phyloP scores from a whole-genome alignment of 2,113 vertebrate genomes.

The Fregetta grallaria region DNA sequence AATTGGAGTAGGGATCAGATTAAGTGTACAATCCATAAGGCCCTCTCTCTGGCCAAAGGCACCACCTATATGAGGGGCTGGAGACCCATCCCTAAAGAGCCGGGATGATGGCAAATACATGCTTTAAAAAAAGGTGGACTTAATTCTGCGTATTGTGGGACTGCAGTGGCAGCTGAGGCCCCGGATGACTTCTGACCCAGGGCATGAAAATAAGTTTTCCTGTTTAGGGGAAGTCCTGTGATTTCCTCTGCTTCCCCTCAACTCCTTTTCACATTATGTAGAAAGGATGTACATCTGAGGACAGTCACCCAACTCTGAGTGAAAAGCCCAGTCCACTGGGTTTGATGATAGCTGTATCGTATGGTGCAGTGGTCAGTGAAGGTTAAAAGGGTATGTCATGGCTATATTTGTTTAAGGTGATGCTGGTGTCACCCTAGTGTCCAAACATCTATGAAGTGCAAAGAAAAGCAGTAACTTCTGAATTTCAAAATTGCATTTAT shows the following conservation, averaged over 20 bases:
- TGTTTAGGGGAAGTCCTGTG: neutral
- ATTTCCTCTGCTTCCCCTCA: neutral
- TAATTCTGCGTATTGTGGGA: neutral
- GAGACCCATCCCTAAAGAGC: neutral
- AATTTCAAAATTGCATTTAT: neutral
- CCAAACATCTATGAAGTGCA: neutral
- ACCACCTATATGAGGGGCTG: accelerated
- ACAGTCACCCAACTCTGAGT: neutral
- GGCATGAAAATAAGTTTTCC: neutral
- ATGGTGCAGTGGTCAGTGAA: neutral
- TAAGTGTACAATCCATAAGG: neutral
- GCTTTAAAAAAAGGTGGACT: neutral
- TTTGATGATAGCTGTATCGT: neutral
- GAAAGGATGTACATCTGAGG: neutral
- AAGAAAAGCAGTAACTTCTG: neutral
- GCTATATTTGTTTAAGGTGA: neutral
- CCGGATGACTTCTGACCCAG: neutral
- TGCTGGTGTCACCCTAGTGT: neutral
- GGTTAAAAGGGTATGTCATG: neutral
- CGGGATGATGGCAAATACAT: neutral
- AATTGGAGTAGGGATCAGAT: neutral
- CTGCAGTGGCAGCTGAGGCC: neutral
- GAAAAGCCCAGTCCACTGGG: neutral
- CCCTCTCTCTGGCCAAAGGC: neutral
- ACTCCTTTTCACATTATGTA: neutral